phyloP scores from a whole-genome alignment of 35 echinoderm and acorn worm species.

The Ophiothrix spiculata region DNA sequence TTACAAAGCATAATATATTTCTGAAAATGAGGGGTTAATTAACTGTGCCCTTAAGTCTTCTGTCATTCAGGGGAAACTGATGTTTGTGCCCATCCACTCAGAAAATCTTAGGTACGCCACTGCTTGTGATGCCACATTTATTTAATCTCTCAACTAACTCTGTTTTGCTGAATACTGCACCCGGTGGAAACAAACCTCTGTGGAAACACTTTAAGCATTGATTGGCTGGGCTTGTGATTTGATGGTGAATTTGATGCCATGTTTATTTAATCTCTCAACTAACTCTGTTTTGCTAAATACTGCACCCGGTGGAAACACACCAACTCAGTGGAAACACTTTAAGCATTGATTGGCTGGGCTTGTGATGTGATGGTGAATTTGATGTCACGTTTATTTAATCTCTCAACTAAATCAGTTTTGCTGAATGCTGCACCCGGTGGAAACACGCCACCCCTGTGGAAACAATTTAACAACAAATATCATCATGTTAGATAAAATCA shows the following conservation, averaged over 20 bases:
- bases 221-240: background rate
- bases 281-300: slow-evolving; percentile 64
- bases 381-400: slow-evolving; percentile 56
- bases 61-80: too few relatives aligned
- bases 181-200: slow-evolving; percentile 67
- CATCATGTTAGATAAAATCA: too few relatives aligned
- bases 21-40: too few relatives aligned
- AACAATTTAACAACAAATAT: too few relatives aligned
- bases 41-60: too few relatives aligned
- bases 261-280: slow-evolving; percentile 52
- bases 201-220: slow-evolving; percentile 24
- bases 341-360: background rate
- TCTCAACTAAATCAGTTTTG: slow-evolving; percentile 58
- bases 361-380: slow-evolving; percentile 47
- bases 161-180: slow-evolving; percentile 66
- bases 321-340: slow-evolving; percentile 76
- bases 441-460: slow-evolving; percentile 84
- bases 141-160: slow-evolving; percentile 50
- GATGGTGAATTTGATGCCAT: slow-evolving; percentile 61
- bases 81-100: too few relatives aligned
- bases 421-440: slow-evolving; percentile 56
- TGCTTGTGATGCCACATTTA: slow-evolving; percentile 42
- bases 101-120: too few relatives aligned
- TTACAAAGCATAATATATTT: too few relatives aligned
- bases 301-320: slow-evolving; percentile 63